phyloP scores from a whole-genome alignment of 2,797 vertebrate species.

The Emydoidea blandingii region DNA sequence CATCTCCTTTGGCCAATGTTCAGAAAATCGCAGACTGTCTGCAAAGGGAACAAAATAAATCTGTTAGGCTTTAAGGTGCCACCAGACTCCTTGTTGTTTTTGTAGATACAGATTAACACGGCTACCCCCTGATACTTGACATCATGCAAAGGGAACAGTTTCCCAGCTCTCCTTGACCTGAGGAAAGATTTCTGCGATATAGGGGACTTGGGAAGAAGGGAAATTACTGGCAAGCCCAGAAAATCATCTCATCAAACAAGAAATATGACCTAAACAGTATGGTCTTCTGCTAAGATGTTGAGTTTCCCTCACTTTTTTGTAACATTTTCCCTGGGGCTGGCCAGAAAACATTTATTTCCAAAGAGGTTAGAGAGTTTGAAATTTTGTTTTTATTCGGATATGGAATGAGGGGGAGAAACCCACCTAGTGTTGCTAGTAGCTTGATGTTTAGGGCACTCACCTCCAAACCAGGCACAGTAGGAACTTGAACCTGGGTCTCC shows the following conservation, averaged over 20 bases:
- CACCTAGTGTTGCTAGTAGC: not conserved
- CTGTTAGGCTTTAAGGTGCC: too few species aligned
- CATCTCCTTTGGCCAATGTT: not conserved
- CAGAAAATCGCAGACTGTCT: not conserved
- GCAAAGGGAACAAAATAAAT: not conserved
- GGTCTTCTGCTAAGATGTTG: not conserved
- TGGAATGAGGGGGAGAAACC: not conserved
- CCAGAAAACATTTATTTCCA: not conserved
- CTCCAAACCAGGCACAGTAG: not conserved
- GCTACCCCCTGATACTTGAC: too few species aligned
- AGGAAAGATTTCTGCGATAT: not conserved
- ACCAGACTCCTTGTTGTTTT: too few species aligned
- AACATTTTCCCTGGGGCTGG: not conserved
- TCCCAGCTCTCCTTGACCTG: slow-evolving; percentile 17
- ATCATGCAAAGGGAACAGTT: not conserved
- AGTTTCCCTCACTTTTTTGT: not conserved
- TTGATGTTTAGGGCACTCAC: not conserved
- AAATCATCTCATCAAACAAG: not conserved
- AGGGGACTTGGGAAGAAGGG: not conserved
- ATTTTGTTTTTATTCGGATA: not conserved
- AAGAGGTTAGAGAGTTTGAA: not conserved
- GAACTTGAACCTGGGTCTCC: not conserved
- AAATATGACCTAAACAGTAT: not conserved
- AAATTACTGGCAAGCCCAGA: not conserved
- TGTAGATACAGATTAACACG: too few species aligned